Evolutionary conservation across 1,140 invertebrate species (phyloP), one percentile per base, ranked within the genome.

Genomic region (Medauroidea extradentata): DNA sequence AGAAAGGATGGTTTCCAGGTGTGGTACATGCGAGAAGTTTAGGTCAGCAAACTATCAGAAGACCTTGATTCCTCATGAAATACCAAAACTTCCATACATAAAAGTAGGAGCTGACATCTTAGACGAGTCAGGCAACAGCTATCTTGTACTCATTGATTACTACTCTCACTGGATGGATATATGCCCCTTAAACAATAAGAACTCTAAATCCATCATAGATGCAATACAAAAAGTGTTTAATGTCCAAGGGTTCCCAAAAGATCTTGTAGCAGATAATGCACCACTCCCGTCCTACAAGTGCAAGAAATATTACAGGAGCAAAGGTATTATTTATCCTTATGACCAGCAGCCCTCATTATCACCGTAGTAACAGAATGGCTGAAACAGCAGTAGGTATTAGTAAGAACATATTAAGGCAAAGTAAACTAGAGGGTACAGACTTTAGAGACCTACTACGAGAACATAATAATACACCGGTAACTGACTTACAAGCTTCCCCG

Each of bases 81-180:
- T 67, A 34, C 60, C 59, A 0, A 16, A 53, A 11, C 50, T 65
- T 9, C 65, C 65, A n/a, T 67, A 59, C 55, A 48, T 64, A 34
- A 66, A 67, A 62, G 34, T 67, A 18, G 62, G 52, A 3, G 29
- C 54, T 11, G 61, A 64, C 52, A 57, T 69, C 38, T 43, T 57
- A 16, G 57, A 63, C 14, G 5, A 34, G 29, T 34, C 29, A 11
- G 29, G 29, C 2, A 21, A 65, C 52, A 44, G 59, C 41, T 69
- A 63, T 42, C 39, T 66, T 19, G 57, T 59, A 19, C 8, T 63
- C 19, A 41, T 61, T 21, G 64, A 69, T 54, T 66, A 63, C 39
- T 61, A 61, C 53, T 62, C 58, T 27, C 64, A 62, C 49, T 69
- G 54, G 54, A n/a, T 62, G 13, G 60, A 66, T 53, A 44, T 63